A percentile compares a stretch with the other conserved stretches of the same genome.
Evolutionary conservation across 2,113 vertebrate genomes (phyloP).

Genomic region (Strix uralensis): DNA sequence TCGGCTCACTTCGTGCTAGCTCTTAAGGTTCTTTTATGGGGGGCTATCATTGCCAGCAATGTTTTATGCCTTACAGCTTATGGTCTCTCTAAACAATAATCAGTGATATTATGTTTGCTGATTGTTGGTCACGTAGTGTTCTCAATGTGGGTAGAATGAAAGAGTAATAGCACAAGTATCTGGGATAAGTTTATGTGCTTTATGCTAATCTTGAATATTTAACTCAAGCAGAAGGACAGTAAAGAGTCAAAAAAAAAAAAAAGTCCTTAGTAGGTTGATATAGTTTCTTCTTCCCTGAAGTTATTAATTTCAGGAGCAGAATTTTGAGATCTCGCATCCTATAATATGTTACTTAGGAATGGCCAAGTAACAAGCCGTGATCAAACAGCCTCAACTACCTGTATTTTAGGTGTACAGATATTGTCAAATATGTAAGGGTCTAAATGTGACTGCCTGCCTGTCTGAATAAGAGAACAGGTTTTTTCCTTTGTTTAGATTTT

Average conservation of each 20-base stretch:
- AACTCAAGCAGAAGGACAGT: neutral
- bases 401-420: neutral
- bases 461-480: neutral
- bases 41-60: neutral
- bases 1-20: neutral
- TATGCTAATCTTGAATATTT: neutral
- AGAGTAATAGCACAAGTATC: neutral
- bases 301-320: neutral
- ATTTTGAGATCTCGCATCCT: neutral
- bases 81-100: neutral
- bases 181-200: neutral
- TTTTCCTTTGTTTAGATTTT: neutral
- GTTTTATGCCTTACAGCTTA: neutral
- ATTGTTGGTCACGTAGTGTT: rapidly evolving
- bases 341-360: neutral
- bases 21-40: neutral
- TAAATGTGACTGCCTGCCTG: neutral
- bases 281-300: neutral
- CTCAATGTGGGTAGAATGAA: neutral
- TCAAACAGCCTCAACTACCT: neutral
- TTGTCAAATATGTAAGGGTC: neutral
- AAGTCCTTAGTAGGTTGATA: neutral
- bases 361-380: neutral
- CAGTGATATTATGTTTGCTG: neutral
- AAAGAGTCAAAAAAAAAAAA: neutral